Evolutionary conservation across 2,797 vertebrate genomes (phyloP).

Genomic region (Molossus molossus): DNA sequence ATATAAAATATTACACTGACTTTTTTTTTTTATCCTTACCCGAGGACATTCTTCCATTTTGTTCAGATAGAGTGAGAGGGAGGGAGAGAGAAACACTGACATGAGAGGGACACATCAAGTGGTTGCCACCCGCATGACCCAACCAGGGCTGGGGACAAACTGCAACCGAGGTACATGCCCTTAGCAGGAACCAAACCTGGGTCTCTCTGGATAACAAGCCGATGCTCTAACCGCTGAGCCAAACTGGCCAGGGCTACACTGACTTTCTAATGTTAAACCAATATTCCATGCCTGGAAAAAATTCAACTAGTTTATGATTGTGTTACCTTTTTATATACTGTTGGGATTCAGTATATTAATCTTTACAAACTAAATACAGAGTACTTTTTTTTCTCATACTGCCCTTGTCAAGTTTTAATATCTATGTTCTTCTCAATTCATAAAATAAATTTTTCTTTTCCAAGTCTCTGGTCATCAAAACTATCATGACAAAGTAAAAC

Average conservation of each 20-base stretch:
- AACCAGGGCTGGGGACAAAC: too few relatives aligned
- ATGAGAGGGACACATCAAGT: too few relatives aligned
- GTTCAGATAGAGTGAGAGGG: too few relatives aligned
- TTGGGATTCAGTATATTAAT: neutral
- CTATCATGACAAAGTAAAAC: neutral
- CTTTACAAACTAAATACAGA: neutral
- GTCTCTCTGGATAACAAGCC: too few relatives aligned
- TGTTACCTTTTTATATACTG: neutral
- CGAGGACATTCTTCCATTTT: too few relatives aligned
- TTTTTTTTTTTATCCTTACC: neutral
- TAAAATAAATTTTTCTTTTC: slow-evolving; percentile 11
- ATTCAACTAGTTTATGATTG: neutral
- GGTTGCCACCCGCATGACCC: too few relatives aligned
- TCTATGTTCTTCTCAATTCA: slow-evolving; percentile 6
- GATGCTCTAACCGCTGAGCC: too few relatives aligned
- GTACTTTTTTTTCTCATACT: slow-evolving; percentile 34
- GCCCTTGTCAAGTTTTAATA: neutral
- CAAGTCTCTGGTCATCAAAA: neutral
- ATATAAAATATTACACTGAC: neutral
- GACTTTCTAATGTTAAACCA: slow-evolving; percentile 55
- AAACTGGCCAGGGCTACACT: neutral
- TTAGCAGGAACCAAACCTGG: too few relatives aligned
- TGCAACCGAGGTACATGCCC: too few relatives aligned
- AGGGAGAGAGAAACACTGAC: too few relatives aligned
- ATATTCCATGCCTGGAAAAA: neutral